Base-by-base conservation (phyloP, 2,888 invertebrate species). In the Chironomus tentans region DNA sequence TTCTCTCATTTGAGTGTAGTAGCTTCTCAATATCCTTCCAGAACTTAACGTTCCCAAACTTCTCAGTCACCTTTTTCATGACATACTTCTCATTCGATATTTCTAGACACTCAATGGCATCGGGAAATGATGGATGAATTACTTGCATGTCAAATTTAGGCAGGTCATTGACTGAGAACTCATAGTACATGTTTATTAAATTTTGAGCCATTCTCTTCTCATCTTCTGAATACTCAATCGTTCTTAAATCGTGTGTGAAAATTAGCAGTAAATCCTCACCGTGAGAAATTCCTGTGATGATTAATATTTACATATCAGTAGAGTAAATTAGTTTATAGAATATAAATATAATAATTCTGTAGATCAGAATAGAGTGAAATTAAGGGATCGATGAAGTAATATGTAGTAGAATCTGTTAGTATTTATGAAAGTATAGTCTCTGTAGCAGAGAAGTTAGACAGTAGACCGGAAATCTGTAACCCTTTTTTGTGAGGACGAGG, bases 241-340 rank as follows among this genome's bases (percentile, higher is more conserved):
- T 81, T 77, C 84, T 80, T n/a, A 38, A 38, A 2, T 83, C 77
- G 56, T 80, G 81, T 18, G 85, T 85, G 78, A 88, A 83, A 13
- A 89, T 80, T 68, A 86, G 85, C 15, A 86, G 78, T 0, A 87
- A 83, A 78, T 90, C 90, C 78, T 90, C 90, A 0, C 85, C 89
- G 80, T 90, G 90, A 78, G 87, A 85, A n/a, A 86, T 87, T 79
- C 91, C 91, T 88, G 82, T 2, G 3, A 24, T 24, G 2, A 24
- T 24, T 24, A 24, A n/a, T n/a, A n/a, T n/a, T n/a, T n/a, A n/a
- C n/a, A n/a, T n/a, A n/a, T n/a, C n/a, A n/a, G n/a, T n/a, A n/a
- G n/a, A n/a, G n/a, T n/a, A n/a, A n/a, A n/a, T n/a, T n/a, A n/a
- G n/a, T n/a, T n/a, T n/a, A n/a, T n/a, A n/a, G n/a, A n/a, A n/a